Percentiles rank a stretch among this genome's conserved stretches.
These are phyloP conservation scores for Holotrichia oblita DNA, from an alignment of 1,140 invertebrate genomes.

Conservation along the genomic window DNA sequence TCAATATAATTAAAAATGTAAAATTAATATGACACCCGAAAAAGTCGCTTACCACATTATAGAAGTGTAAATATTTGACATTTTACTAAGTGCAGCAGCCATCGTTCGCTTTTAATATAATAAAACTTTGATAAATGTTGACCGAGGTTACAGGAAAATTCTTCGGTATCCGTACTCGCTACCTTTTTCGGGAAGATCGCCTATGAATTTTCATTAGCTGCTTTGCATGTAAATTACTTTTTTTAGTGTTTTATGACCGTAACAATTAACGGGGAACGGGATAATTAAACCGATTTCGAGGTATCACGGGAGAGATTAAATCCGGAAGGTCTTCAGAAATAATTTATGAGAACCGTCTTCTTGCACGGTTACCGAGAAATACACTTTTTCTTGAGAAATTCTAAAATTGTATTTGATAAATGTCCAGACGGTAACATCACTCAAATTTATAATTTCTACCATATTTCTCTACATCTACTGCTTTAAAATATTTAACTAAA, in stretches of 20 bases:
- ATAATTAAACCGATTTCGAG: slow-evolving; percentile 20
- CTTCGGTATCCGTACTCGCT: neutral
- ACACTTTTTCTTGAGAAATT: neutral
- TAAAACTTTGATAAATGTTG: slow-evolving; percentile 11
- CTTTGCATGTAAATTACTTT: slow-evolving; percentile 17
- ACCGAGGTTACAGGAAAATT: neutral
- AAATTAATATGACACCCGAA: neutral
- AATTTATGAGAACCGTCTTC: slow-evolving; percentile 7
- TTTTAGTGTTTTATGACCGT: slow-evolving; percentile 13
- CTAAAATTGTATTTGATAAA: too few species aligned
- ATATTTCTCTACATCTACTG: too few species aligned
- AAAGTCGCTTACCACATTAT: neutral
- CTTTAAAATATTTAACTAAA: too few species aligned
- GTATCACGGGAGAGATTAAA: slow-evolving; percentile 19
- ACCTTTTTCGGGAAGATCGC: slow-evolving; percentile 10
- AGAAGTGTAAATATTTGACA: slow-evolving; percentile 4
- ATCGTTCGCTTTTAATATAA: neutral
- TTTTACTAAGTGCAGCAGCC: neutral
- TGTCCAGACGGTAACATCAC: too few species aligned
- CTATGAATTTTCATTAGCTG: slow-evolving; percentile 20
- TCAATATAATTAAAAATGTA: neutral
- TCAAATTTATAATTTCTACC: too few species aligned
- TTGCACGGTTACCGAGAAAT: neutral
- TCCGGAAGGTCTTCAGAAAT: slow-evolving; percentile 11
- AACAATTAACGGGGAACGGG: neutral